Base-by-base conservation (phyloP, 2,797 vertebrate genomes). In the Picus viridis region DNA sequence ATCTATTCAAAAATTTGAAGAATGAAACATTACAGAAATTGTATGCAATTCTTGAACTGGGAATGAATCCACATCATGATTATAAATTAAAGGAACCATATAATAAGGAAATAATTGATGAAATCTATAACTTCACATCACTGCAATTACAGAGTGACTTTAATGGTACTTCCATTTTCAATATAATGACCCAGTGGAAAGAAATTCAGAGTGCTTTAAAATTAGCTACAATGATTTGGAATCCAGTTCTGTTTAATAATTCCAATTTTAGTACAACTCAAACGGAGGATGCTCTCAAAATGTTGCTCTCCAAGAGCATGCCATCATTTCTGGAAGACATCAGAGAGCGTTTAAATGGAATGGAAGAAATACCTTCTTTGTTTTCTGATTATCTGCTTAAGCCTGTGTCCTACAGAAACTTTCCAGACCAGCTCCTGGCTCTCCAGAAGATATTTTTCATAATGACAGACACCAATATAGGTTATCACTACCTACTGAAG, bases 101-200 rank as follows among this genome's bases (percentile, higher is more conserved):
- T 93, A 94, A 92, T 94, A 94, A 94, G 68, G 71, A 96, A 95
- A 86, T 94, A 95, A 94, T 96, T 92, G 88, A 91, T 92, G 88
- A 94, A 86, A 91, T 94, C 89, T 92, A 90, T 96, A 97, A 95
- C 78, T 92, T 97, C 80, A 91, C 88, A 81, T 95, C 83, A 41
- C 30, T 62, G 73, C 94, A 93, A 88, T 94, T 96, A 95, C 90
- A 68, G 61, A 91, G 74, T 29, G 72, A 82, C 71, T 95, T 94
- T 81, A 94, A 94, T 72, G 58, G 61, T 51, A 92, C 95, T 92
- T 83, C 93, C 69, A 82, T 94, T 90, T 90, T 92, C 73, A 51
- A 64, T 82, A 63, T 92, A 92, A 89, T 80, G 59, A 58, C 69
- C 59, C 71, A 86, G 7, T 86, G 95, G 93, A 95, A 95, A 74